These are phyloP conservation scores for Drosophila saltans DNA, from an alignment of 1,140 invertebrate genomes.

Conservation along the genomic window DNA sequence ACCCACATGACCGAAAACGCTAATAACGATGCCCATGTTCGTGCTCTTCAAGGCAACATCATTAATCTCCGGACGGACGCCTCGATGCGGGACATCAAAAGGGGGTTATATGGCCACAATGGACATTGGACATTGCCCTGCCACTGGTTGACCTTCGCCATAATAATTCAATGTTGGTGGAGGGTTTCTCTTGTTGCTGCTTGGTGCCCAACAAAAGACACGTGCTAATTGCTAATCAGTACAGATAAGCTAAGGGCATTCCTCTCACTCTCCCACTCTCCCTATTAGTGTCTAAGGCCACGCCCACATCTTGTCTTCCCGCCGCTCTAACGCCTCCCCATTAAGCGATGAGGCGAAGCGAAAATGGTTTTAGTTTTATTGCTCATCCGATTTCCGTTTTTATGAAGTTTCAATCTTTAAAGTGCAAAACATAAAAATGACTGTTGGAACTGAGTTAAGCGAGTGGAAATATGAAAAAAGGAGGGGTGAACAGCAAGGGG, in stretches of 20 bases:
- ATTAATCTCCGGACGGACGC: constrained; percentile 61
- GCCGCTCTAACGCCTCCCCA: constrained; percentile 22
- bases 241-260: constrained; percentile 52
- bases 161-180: constrained; percentile 66
- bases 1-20: constrained; percentile 41
- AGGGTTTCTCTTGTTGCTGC: constrained; percentile 16
- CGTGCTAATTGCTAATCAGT: constrained; percentile 76
- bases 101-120: constrained; percentile 10
- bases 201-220: constrained; percentile 46
- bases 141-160: constrained; percentile 63
- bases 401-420: constrained; percentile 31
- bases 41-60: constrained; percentile 55
- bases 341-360: constrained; percentile 56
- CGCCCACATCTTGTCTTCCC: constrained; percentile 5
- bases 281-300: not conserved
- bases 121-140: constrained; percentile 33
- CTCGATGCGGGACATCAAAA: constrained; percentile 58
- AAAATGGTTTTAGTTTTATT: constrained; percentile 69
- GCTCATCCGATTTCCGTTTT: constrained; percentile 13
- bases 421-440: constrained; percentile 19
- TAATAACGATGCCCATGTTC: constrained; percentile 51
- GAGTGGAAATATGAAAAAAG: not conserved
- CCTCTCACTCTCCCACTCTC: not conserved
- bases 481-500: not conserved
- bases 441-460: not conserved